Evolutionary conservation across 2,113 vertebrate species (phyloP).

Genomic region (Potamarius usumacintae): DNA sequence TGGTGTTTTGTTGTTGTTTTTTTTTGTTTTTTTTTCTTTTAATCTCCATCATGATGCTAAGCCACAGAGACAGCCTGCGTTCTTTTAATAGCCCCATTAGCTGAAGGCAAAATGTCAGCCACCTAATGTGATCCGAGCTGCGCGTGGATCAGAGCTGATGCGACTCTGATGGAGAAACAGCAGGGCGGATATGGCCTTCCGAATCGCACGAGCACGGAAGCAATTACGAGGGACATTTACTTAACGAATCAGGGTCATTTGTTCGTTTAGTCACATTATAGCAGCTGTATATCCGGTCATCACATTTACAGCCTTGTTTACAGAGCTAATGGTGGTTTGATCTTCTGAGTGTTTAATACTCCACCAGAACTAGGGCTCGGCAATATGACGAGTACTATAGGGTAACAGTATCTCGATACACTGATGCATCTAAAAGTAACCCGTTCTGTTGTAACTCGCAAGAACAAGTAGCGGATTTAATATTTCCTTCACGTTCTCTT

Average conservation of each 20-base stretch:
- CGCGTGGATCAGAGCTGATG: slow-evolving; percentile 16
- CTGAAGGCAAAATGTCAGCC: slow-evolving; percentile 48
- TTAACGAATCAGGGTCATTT: slow-evolving; percentile 18
- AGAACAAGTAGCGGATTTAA: neutral
- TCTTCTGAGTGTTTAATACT: neutral
- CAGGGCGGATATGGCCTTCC: slow-evolving; percentile 14
- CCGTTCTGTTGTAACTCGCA: neutral
- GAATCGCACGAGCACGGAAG: neutral
- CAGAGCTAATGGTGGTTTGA: neutral
- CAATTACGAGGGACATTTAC: slow-evolving; percentile 5
- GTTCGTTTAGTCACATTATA: slow-evolving; percentile 11
- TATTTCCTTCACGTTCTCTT: neutral
- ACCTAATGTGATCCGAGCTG: slow-evolving; percentile 40
- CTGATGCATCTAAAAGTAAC: neutral
- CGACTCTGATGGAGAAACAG: slow-evolving; percentile 30
- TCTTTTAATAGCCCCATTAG: slow-evolving; percentile 53
- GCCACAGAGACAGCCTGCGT: slow-evolving; percentile 19
- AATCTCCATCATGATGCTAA: slow-evolving; percentile 24
- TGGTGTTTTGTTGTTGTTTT: neutral
- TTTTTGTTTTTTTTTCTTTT: neutral
- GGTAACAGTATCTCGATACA: too few species aligned
- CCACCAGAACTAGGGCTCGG: neutral
- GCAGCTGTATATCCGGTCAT: slow-evolving; percentile 7
- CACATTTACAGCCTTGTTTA: slow-evolving; percentile 12
- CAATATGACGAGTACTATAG: neutral